Evolutionary conservation across 1,140 invertebrate genomes (phyloP), one percentile per base, ranked within the genome.

Genomic region (Ephestia elutella): DNA sequence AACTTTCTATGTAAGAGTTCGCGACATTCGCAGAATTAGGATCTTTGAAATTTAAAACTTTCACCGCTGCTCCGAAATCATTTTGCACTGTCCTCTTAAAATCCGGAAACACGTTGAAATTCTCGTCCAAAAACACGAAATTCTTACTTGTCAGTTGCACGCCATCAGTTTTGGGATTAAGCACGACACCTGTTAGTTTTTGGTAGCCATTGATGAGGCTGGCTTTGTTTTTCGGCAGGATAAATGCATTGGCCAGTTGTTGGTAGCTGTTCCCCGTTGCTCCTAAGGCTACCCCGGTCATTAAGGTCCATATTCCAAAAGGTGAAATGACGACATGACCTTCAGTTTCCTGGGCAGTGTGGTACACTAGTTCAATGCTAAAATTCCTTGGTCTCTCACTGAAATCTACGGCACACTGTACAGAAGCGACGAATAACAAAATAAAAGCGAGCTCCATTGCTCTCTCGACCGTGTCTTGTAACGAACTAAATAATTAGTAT

Each of bases 251-350:
- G 4, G 62, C 50, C 5, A 84, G 57, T 55, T 80, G 60, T 8
- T 58, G 68, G 60, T 73, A 77, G 48, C 70, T 79, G 17, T 71
- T 62, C 9, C 70, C 83, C 0, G 66, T 75, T 5, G 85, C 77
- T 13, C 86, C 83, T n/a, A 82, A 32, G 0, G 86, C 67, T 0
- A 86, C 66, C 9, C 75, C 81, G 1, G 80, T 82, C 72, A 88
- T 70, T 11, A 88, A 62, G 28, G 72, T 82, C 86, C 86, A 88
- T 62, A 88, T 78, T 53, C 85, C 85, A 44, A 86, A 84, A 0
- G 85, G 85, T 17, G 85, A 86, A 51, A 88, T 84, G 13, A 86
- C 85, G 5, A 84, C 75, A 62, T 88, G 82, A 5, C 82, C 77
- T 5, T 70, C 69, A 13, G 71, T 75, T 50, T 81, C 71, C 32